A percentile compares a stretch with the other conserved stretches of the same genome.
phyloP scores from a whole-genome alignment of 2,797 vertebrate species.

The Mormyrops attenuatus region DNA sequence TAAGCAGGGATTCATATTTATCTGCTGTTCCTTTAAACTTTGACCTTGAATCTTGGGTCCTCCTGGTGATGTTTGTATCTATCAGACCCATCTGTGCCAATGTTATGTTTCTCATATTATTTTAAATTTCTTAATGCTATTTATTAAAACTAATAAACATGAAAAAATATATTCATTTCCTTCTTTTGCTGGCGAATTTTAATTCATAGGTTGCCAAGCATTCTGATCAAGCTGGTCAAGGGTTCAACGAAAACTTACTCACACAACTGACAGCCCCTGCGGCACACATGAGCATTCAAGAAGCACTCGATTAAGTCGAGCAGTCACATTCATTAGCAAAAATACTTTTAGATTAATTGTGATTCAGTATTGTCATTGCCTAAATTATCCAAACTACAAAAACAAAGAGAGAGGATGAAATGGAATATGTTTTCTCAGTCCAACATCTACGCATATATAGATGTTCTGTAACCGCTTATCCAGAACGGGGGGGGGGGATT shows the following conservation, averaged over 20 bases:
- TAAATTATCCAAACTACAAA: not conserved
- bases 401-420: not conserved
- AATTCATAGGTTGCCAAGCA: not conserved
- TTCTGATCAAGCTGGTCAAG: not conserved
- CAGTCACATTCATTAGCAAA: not conserved
- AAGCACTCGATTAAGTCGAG: not conserved
- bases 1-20: constrained; percentile 10
- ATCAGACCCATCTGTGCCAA: not conserved
- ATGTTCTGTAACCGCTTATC: not conserved
- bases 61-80: constrained; percentile 23
- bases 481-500: not conserved
- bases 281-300: not conserved
- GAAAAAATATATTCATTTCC: not conserved
- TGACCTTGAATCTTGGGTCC: constrained; percentile 3
- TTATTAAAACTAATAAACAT: constrained; percentile 12
- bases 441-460: not conserved
- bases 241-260: not conserved
- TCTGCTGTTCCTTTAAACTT: not conserved
- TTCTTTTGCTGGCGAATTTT: not conserved
- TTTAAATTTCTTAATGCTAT: not conserved
- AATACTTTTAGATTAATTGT: not conserved
- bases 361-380: not conserved
- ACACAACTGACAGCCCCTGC: not conserved
- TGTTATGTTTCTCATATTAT: not conserved
- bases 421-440: not conserved